Evolutionary conservation across 2,113 vertebrate genomes (phyloP), one percentile per base, ranked within the genome.

Genomic region (Pedionomus torquatus): DNA sequence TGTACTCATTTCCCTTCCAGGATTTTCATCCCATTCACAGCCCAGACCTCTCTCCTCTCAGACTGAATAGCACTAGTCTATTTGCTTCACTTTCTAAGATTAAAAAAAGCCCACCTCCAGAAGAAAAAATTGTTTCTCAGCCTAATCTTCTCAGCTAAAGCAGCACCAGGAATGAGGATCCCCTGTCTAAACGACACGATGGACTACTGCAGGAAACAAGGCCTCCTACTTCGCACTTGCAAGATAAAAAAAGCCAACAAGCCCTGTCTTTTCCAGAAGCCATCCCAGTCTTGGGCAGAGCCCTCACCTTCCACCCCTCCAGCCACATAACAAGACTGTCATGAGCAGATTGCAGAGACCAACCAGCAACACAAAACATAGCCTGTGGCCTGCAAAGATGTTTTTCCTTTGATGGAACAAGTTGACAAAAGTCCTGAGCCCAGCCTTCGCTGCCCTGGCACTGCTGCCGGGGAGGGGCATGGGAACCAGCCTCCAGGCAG

Each of bases 151-250:
- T 44, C 83, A 52, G 81, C 41, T 60, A 44, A 71, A 66, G 58
- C 68, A 55, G 46, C 44, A 75, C 6, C 43, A 63, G 83, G 63
- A 68, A 28, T 4, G 23, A 78, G 57, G 31, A 52, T 31, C 60
- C 51, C 48, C 66, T 4, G 0, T n/a, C 31, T 39, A 37, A 43
- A 21, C 1, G 8, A 61, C n/a, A 70, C 46, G 20, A 18, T 0
- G 0, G 1, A 39, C 35, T 18, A 63, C 35, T 17, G 24, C 11
- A 18, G 68, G 18, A 51, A 70, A 88, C 43, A 54, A 75, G 11
- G 13, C 63, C 25, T 68, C 30, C 35, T 18, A 58, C 72, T 74
- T 75, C 23, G 51, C 72, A 24, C 46, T 61, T 51, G 17, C n/a
- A 55, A 60, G 44, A 41, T 4, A 13, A 11, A 28, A 9, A 21